These are phyloP conservation scores for Ceryle rudis DNA, from an alignment of 2,797 vertebrate species.

Conservation along the genomic window DNA sequence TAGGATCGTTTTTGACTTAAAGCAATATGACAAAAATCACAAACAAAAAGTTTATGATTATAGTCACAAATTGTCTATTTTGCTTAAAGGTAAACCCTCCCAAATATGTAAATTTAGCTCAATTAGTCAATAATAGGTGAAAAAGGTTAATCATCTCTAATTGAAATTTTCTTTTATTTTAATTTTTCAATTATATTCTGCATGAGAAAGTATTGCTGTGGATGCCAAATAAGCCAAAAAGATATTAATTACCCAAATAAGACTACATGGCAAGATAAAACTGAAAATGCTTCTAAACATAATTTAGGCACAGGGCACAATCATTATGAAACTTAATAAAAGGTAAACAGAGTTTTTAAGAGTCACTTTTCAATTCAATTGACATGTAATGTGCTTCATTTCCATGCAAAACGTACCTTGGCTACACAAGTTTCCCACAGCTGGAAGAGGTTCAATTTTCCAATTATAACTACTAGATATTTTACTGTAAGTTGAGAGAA, in stretches of 20 bases:
- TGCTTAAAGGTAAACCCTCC: not conserved
- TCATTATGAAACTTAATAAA: constrained; percentile 12
- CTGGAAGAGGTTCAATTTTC: not conserved
- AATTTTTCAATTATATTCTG: not conserved
- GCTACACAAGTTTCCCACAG: not conserved
- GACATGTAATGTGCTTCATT: not conserved
- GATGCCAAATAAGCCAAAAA: not conserved
- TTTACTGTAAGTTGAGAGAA: not conserved
- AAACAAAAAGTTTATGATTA: not conserved
- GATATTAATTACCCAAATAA: not conserved
- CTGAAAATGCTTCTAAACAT: constrained; percentile 17
- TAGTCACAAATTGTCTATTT: not conserved
- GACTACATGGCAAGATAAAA: not conserved
- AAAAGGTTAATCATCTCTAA: not conserved
- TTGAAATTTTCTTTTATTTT: not conserved
- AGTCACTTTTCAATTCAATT: constrained; percentile 23
- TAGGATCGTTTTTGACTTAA: not conserved
- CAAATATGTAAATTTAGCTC: not conserved
- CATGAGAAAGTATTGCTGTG: not conserved
- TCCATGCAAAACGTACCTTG: not conserved
- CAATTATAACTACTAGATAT: not conserved
- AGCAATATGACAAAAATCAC: not conserved
- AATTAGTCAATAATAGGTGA: not conserved
- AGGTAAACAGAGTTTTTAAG: constrained; percentile 24
- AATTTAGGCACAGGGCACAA: not conserved